Conservation (phyloP, 2,113 vertebrate species). For the Acanthochromis polyacanthus region DNA sequence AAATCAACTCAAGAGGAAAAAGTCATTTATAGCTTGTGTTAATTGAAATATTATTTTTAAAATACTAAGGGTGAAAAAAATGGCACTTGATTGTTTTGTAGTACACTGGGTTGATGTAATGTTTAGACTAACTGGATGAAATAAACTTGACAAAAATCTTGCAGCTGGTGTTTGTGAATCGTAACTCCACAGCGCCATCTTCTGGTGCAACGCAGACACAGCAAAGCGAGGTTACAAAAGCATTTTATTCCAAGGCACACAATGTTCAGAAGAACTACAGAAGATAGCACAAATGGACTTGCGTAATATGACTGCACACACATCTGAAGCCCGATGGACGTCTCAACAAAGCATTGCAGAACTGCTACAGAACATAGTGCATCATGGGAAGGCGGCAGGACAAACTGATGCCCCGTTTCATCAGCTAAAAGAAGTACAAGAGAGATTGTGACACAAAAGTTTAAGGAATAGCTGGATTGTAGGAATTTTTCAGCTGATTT, state of each 20-base stretch:
- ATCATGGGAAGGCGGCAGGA: constrained; percentile 12
- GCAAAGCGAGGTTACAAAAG: constrained; percentile 29
- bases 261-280: constrained; percentile 42
- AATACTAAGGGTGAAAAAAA: constrained; percentile 61
- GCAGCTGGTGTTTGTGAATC: background rate
- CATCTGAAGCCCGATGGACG: constrained; percentile 25
- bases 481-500: constrained; percentile 20
- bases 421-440: no score
- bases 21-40: constrained; percentile 56
- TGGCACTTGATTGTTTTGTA: constrained; percentile 67
- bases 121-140: constrained; percentile 82
- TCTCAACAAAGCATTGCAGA: constrained; percentile 34
- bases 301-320: constrained; percentile 30
- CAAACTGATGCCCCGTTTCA: background rate
- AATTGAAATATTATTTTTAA: constrained; percentile 55
- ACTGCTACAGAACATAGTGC: constrained; percentile 9
- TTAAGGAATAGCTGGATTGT: background rate
- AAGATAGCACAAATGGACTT: constrained; percentile 2
- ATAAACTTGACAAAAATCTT: constrained; percentile 78
- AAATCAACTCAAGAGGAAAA: constrained; percentile 32
- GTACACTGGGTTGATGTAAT: constrained; percentile 79
- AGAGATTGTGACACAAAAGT: background rate
- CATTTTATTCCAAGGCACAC: constrained; percentile 76
- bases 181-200: constrained; percentile 38
- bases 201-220: constrained; percentile 19